Evolutionary conservation across 2,113 vertebrate genomes (phyloP), one percentile per base, ranked within the genome.

Genomic region (Ochotona princeps): DNA sequence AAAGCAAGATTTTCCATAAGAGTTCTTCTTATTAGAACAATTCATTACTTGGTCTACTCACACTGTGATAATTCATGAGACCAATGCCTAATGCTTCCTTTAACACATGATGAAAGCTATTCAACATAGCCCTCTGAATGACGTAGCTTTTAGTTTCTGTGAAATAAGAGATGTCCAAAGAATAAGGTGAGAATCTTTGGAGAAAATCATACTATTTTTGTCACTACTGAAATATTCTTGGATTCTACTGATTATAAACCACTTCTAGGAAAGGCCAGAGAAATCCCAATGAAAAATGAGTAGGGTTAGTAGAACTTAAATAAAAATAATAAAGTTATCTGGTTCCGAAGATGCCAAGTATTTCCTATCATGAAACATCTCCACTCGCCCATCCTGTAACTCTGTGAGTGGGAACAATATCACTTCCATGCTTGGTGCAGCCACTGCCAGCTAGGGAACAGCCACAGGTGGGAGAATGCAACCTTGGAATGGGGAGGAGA

Each of bases 401-500:
- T 60, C 79, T 67, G 11, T 38, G 6, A 25, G 1, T 7, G 0
- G 32, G 20, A 44, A 30, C 54, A 72, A n/a, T 10, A 35, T 25
- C 5, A 61, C 6, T 5, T 61, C 17, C 66, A 44, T 18, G n/a
- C 3, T 61, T 54, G 12, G 5, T 35, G 9, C 25, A 89, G 47
- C 3, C 17, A 82, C 20, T 65, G 7, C 1, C 8, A 30, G 69
- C 30, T 30, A 49, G 8, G 23, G 23, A 4, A 3, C 15, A 73
- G 32, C 30, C 28, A 8, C 2, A 35, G 14, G 26, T 83, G 11
- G 20, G 1, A 60, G 30, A 69, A 0, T 12, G 57, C 60, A 49
- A 18, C n/a, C n/a, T 23, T 12, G 60, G 44, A 4, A 44, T 13
- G 26, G 1, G 10, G 25, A 5, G 0, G 0, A 17, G 54, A 2